Conservation (phyloP, 2,888 invertebrate species). For the Clitarchus hookeri region DNA sequence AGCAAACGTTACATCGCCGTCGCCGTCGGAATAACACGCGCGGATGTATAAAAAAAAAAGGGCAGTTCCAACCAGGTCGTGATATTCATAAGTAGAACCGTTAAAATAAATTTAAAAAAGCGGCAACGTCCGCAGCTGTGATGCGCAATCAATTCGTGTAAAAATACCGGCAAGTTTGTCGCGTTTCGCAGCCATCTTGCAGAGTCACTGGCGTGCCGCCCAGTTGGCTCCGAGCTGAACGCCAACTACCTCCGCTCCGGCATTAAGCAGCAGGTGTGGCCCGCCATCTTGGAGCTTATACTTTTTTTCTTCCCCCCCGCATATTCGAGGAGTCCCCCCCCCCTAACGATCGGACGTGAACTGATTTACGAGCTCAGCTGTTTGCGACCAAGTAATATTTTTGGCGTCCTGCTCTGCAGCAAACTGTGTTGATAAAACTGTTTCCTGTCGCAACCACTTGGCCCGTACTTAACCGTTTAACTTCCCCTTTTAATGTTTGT, state of each 20-base stretch:
- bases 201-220: not conserved
- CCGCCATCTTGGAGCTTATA: not conserved
- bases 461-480: too few species aligned
- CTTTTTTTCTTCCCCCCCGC: not conserved
- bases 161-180: not conserved
- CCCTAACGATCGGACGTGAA: not conserved
- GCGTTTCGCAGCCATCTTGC: not conserved
- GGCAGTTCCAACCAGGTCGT: too few species aligned
- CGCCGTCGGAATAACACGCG: too few species aligned
- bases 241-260: not conserved
- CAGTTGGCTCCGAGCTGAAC: not conserved
- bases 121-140: too few species aligned
- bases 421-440: too few species aligned
- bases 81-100: too few species aligned
- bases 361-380: not conserved
- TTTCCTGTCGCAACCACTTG: not conserved
- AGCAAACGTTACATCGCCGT: too few species aligned
- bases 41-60: too few species aligned
- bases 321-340: not conserved
- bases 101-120: too few species aligned
- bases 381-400: not conserved
- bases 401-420: not conserved
- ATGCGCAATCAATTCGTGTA: too few species aligned
- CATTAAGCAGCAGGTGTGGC: not conserved
- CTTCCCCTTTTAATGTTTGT: too few species aligned